phyloP scores from a whole-genome alignment of 2,888 invertebrate species.

The Allophyes oxyacanthae region DNA sequence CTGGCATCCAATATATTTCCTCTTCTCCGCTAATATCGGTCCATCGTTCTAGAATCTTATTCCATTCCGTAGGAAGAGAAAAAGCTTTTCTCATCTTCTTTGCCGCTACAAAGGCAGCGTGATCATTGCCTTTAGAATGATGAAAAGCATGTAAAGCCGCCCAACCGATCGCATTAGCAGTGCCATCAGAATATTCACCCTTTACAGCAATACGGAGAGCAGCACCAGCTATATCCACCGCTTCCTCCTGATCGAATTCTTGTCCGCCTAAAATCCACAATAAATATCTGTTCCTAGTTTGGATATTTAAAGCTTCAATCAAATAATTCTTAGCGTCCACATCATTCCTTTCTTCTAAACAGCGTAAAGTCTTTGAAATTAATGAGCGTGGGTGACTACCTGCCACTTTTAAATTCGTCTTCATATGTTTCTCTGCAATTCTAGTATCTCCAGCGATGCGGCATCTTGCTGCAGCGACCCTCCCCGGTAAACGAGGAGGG shows the following conservation, averaged over 20 bases:
- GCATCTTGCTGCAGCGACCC: conserved; percentile 70
- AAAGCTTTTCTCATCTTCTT: conserved; percentile 81
- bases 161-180: conserved; percentile 80
- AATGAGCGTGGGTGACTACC: conserved; percentile 71
- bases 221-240: conserved; percentile 65
- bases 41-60: conserved; percentile 74
- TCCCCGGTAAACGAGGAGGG: conserved; percentile 58
- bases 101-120: conserved; percentile 76
- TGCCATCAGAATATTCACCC: conserved; percentile 78
- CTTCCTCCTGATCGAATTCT: conserved; percentile 72
- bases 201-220: conserved; percentile 80
- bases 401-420: conserved; percentile 64
- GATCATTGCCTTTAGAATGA: conserved; percentile 67
- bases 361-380: conserved; percentile 73
- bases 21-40: conserved; percentile 78
- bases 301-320: conserved; percentile 67
- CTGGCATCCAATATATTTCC: conserved; percentile 79
- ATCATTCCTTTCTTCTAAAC: conserved; percentile 72
- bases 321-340: conserved; percentile 71
- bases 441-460: conserved; percentile 73
- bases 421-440: conserved; percentile 68
- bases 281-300: conserved; percentile 75
- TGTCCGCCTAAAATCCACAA: conserved; percentile 78
- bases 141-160: conserved; percentile 79
- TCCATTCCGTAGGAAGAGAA: conserved; percentile 76